Conservation (phyloP, 2,113 vertebrate genomes). For the Chionis minor region DNA sequence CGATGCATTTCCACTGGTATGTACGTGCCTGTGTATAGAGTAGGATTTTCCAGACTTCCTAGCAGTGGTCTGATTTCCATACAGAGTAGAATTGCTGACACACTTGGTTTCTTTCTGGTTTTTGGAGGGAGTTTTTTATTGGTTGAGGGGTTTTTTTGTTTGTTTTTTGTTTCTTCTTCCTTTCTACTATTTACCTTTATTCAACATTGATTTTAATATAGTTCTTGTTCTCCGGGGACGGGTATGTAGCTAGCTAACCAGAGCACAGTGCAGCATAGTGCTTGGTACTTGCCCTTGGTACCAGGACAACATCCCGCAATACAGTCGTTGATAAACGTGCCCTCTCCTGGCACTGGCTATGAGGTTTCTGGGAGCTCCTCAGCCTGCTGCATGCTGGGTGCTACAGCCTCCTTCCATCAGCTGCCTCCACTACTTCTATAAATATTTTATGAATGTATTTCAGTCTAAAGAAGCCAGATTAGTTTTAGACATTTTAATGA, state of each 20-base stretch:
- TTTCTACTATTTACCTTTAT: background rate
- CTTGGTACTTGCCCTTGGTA: background rate
- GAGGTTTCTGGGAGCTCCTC: background rate
- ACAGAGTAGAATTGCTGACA: background rate
- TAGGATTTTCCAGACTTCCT: background rate
- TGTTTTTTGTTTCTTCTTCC: background rate
- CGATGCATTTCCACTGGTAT: background rate
- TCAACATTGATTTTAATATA: background rate
- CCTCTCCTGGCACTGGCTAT: background rate
- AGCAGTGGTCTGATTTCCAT: background rate
- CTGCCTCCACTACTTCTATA: background rate
- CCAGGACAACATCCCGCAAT: background rate
- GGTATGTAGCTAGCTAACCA: background rate
- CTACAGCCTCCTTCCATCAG: background rate
- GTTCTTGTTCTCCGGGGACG: background rate
- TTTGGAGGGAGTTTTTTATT: no score
- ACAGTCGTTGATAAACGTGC: accelerated
- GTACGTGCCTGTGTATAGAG: background rate
- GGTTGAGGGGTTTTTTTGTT: background rate
- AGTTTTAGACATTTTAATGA: background rate
- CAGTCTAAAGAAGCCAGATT: background rate
- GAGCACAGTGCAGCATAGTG: background rate
- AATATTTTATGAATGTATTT: background rate
- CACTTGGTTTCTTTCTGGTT: background rate
- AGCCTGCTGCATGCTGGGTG: background rate